Percentiles rank a stretch among this genome's conserved stretches.
These are phyloP conservation scores for Sus cebifrons DNA, from an alignment of 2,797 vertebrate genomes.

Conservation along the genomic window DNA sequence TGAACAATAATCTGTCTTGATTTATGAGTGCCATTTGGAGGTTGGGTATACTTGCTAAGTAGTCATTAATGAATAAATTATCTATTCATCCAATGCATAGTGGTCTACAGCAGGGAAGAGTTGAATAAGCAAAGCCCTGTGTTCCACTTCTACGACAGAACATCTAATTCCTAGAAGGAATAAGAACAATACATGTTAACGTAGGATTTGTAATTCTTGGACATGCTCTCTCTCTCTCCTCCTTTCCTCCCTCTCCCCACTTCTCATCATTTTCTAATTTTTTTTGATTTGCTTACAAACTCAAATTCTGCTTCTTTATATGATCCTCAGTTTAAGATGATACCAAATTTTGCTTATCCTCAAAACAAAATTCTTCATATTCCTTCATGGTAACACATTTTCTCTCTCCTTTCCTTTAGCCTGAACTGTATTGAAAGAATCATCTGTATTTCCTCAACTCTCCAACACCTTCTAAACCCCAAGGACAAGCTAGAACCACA, in stretches of 20 bases:
- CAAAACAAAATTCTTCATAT: neutral
- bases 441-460: neutral
- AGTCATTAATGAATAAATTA: neutral
- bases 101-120: neutral
- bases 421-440: neutral
- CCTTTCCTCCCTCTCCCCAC: neutral
- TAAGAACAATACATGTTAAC: neutral
- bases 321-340: neutral
- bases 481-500: neutral
- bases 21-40: neutral
- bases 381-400: neutral
- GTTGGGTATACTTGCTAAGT: neutral
- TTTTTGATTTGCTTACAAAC: neutral
- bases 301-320: conserved; percentile 9
- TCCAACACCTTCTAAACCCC: neutral
- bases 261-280: neutral
- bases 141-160: neutral
- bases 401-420: neutral
- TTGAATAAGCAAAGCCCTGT: neutral
- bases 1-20: conserved; percentile 25
- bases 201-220: neutral
- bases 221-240: neutral
- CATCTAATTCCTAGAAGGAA: neutral
- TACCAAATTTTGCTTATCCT: neutral
- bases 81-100: neutral